Evolutionary conservation across 1,140 invertebrate genomes (phyloP), one percentile per base, ranked within the genome.

Genomic region (Drosophila neocordata): DNA sequence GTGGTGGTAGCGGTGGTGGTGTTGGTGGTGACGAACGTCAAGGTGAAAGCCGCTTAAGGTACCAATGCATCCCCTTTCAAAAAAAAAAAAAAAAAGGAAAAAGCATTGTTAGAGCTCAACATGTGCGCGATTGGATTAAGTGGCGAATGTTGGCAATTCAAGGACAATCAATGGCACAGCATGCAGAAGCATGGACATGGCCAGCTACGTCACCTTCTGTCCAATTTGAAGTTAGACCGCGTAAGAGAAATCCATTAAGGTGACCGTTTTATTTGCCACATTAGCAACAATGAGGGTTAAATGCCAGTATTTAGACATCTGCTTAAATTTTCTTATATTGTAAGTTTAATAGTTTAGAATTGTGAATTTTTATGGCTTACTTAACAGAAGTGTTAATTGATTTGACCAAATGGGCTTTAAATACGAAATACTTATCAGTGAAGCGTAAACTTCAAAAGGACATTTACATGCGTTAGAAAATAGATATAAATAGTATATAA

Each of bases 51-150:
- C 83, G 83, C 83, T 88, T 88, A 88, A 89, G 84, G 84, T 89
- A 77, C 15, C 20, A 53, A 65, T 34, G 35, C 69, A 71, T 55
- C 63, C 62, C 59, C 70, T 34, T 52, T 9, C 31, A 15, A 48
- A 51, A 24, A 24, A 24, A 24, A 2, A 24, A 24, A 41, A 15
- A 48, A 51, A 24, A 24, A 24, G 4, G 2, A 24, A 24, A 41
- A 57, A 52, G 41, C 70, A 75, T 85, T 85, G 82, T 85, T 82
- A 76, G 69, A 71, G 69, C 78, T 79, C 78, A 77, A 84, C 84
- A 88, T 88, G 82, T 87, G 83, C 76, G 83, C 84, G 77, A 90
- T 90, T 90, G 89, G 89, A 89, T 90, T 90, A 90, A 90, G 89
- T 90, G 89, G 79, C 83, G 61, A 79, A 22, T 66, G 68, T 22